These are phyloP conservation scores for Halictus ligatus DNA, from an alignment of 2,888 invertebrate species.

Conservation along the genomic window DNA sequence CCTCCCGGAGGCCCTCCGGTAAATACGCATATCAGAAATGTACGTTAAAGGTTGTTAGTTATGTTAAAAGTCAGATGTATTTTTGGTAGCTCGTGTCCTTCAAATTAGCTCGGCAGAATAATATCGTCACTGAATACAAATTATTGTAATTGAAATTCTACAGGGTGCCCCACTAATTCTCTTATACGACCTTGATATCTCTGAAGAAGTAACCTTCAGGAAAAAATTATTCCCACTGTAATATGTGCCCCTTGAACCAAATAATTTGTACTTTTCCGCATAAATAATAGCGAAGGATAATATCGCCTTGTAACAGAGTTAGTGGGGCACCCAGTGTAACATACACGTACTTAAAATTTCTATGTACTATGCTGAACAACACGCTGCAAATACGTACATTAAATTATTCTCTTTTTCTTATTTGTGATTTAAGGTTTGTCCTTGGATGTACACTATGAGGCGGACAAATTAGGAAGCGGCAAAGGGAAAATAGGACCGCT, in stretches of 20 bases:
- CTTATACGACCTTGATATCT: background rate
- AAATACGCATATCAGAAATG: constrained; percentile 85
- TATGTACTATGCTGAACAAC: background rate
- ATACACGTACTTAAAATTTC: constrained; percentile 17
- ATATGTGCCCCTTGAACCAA: no score
- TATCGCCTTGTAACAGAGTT: background rate
- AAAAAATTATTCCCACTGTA: no score
- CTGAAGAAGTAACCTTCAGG: no score
- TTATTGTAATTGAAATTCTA: constrained; percentile 41
- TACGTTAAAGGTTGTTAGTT: constrained; percentile 84
- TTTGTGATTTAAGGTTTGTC: constrained; percentile 86
- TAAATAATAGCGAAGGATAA: no score
- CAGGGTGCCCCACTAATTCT: background rate
- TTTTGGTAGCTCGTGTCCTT: constrained; percentile 79
- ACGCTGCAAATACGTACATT: background rate
- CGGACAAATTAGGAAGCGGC: constrained; percentile 88
- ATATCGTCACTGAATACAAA: background rate
- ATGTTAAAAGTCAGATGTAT: constrained; percentile 75
- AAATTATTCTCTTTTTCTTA: background rate
- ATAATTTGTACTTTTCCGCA: no score
- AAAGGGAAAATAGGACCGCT: constrained; percentile 91
- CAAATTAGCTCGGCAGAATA: background rate
- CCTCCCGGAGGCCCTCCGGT: constrained; percentile 87
- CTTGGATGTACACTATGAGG: constrained; percentile 92
- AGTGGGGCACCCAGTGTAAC: constrained; percentile 29